Evolutionary conservation across 2,113 vertebrate genomes (phyloP), one percentile per base, ranked within the genome.

Genomic region (Ptilorrhoa leucosticta): DNA sequence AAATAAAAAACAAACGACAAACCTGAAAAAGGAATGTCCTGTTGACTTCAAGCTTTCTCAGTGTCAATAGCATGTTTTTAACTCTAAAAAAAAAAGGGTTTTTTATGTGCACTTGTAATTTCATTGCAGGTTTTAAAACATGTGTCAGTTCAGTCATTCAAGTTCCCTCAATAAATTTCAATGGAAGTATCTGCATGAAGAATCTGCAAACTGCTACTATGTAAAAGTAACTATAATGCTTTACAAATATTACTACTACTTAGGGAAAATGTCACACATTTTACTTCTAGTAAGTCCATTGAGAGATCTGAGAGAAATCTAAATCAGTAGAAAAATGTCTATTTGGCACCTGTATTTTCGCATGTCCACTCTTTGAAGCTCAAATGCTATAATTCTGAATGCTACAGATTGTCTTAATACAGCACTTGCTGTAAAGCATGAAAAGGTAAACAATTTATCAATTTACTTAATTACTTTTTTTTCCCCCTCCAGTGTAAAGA

Each of bases 1-100:
- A 89, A 87, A 85, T 60, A 31, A 83, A 68, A 94, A 88, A 9
- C 31, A 72, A 83, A 45, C 39, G 13, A 72, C n/a, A 19, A 79
- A 83, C 39, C 20, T 79, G 79, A 14, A 61, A 40, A 83, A 80
- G 17, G 86, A 79, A 51, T 66, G 57, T 83, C 37, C 30, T 61
- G 24, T 37, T 90, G 71, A 54, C 61, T 53, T 68, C n/a, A 68
- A 75, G 47, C 35, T 87, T 94, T 78, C 51, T 63, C 68, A 77
- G 68, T 27, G 48, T 35, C 44, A 87, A 13, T 33, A 81, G 37
- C 31, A 64, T 51, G 12, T 30, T 78, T 91, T 87, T 47, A 90
- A 75, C 37, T 48, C 57, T 16, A 6, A 37, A 42, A 68, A 51
- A 66, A 57, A 83, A 24, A 2, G 0, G 1, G 0, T 0, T 1